Evolutionary conservation across 2,113 vertebrate species (phyloP), one percentile per base, ranked within the genome.

Genomic region (Centropus bengalensis): DNA sequence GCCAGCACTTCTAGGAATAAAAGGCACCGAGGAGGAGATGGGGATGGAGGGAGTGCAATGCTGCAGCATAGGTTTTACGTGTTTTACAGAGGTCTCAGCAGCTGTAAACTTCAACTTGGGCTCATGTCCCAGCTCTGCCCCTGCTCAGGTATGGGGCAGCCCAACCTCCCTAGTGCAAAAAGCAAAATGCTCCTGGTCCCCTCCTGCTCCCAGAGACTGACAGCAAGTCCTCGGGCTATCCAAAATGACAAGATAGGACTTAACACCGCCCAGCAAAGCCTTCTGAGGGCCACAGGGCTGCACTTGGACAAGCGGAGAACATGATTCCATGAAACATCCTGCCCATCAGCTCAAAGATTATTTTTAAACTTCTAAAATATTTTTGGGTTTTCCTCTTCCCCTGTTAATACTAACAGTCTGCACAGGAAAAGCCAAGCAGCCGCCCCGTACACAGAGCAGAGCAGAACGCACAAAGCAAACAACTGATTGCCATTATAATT

Each of bases 281-380:
- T 86, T 83, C 51, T 0, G 1, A 91, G 71, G 68, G 68, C 68
- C 68, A 40, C 76, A 55, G 40, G 58, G 86, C 76, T 91, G 82
- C 86, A 86, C 44, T 28, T 3, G 5, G 59, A 83, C 86, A 83
- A 93, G 62, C 14, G 0, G 47, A 20, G 86, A 94, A 95, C 58
- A 44, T 2, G 5, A 87, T 60, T 56, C 92, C 36, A 40, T 2
- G 66, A 90, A 93, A 88, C 79, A 93, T 95, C 96, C 92, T 95
- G 90, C 73, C 55, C 86, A 93, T 73, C 19, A 8, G 89, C 60
- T 66, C 7, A 1, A 32, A 51, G 86, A 77, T 89, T 97, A 94
- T 95, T 96, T 96, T 93, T 97, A 95, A 94, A 95, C 66, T 60
- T 64, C 86, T 68, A 77, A 96, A 95, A 95, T 96, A 96, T 86